phyloP scores from a whole-genome alignment of 1,140 invertebrate genomes.

The Lutraria rhynchaena region DNA sequence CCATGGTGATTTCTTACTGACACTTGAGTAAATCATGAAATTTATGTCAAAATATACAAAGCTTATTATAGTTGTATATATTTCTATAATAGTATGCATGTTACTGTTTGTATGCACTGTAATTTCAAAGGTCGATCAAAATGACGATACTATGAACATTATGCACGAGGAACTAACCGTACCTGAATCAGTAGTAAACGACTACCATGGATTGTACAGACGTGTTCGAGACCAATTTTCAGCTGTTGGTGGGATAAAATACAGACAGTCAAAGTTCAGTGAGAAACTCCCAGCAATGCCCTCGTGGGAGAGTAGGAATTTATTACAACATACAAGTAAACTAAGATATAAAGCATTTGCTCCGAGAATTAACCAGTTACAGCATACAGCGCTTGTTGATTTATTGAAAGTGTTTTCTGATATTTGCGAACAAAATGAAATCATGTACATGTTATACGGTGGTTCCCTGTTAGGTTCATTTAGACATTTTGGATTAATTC shows the following conservation, averaged over 20 bases:
- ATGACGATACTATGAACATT: no score
- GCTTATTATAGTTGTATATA: no score
- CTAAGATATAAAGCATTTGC: slow-evolving; percentile 39
- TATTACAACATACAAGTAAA: slow-evolving; percentile 23
- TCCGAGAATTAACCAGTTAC: not conserved
- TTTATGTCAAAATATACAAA: no score
- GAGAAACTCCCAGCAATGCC: not conserved
- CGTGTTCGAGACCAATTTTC: no score
- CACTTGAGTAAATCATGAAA: no score
- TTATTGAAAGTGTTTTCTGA: slow-evolving; percentile 45
- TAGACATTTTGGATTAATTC: slow-evolving; percentile 69
- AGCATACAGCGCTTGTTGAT: slow-evolving; percentile 24
- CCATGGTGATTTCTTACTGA: no score
- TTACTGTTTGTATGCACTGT: no score
- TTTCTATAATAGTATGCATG: no score
- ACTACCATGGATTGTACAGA: no score
- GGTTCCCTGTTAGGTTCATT: slow-evolving; percentile 69
- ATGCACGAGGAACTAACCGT: no score
- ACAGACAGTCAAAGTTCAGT: slow-evolving; percentile 18
- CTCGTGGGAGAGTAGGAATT: slow-evolving; percentile 25
- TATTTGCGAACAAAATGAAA: slow-evolving; percentile 16
- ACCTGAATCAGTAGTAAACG: no score
- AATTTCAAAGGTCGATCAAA: no score
- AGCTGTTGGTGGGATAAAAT: slow-evolving; percentile 1
- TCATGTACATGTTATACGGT: slow-evolving; percentile 65